Base-by-base conservation (phyloP, 2,888 invertebrate genomes). In the Cataglyphis livida region DNA sequence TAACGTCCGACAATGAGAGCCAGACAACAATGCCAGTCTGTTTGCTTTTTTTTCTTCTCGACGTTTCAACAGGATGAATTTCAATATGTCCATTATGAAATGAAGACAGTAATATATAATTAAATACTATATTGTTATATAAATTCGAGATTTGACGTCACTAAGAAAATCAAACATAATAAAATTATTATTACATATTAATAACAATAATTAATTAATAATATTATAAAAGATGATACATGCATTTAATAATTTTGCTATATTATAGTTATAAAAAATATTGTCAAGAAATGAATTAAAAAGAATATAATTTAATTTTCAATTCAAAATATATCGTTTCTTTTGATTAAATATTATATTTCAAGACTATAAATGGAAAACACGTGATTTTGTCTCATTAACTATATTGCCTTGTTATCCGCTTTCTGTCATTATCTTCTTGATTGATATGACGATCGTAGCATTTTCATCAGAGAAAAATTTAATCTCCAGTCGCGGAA, bases 41-140 rank as follows among this genome's bases (percentile, higher is more conserved):
- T 78, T 21, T 21, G 59, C 25, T 25, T 35, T 68, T 76, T 51
- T 68, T 44, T 59, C 32, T 78, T 25, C 12, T 78, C 44, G 21
- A 68, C 41, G 15, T 59, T 68, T 32, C 61, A 78, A 1, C 32
- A 32, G 15, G 10, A 12, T 70, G 35, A 78, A 78, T 78, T 78
- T 78, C 78, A 68, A 68, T 78, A 61, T 78, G 15, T 68, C 21
- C 21, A 61, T 78, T 78, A 68, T 68, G 21, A 78, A 78, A 68
- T 44, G 0, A 44, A 48, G 4, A 25, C 5, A 78, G 61, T 61
- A 78, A 78, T 12, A 25, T 44, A 44, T 28, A 28, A 28, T 21
- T 32, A 35, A 68, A 5, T 32, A 38, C 28, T 5, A 4, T 18
- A 48, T 1, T 48, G 44, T 18, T 48, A 15, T 15, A 28, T 66